phyloP scores from a whole-genome alignment of 2,113 vertebrate species.

The Carassius carassius region DNA sequence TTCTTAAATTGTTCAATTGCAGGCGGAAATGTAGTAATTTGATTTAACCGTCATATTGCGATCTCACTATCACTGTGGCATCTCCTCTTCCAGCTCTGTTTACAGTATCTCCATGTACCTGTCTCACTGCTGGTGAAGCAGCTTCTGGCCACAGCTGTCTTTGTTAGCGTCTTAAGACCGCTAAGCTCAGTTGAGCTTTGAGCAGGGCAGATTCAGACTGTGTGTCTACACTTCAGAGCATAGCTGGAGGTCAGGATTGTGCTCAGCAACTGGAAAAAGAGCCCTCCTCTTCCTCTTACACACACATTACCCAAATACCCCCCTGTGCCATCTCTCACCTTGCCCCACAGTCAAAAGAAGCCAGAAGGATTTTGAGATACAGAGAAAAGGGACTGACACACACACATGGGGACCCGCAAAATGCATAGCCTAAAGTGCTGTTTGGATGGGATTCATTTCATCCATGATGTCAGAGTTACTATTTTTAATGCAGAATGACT shows the following conservation, averaged over 20 bases:
- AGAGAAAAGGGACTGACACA: background rate
- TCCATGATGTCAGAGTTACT: background rate
- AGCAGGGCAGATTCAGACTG: conserved; percentile 24
- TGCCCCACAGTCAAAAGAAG: background rate
- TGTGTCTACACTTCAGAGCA: conserved; percentile 36
- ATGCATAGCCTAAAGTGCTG: background rate
- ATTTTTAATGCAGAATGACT: background rate
- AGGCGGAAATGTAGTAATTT: background rate
- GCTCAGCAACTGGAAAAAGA: conserved; percentile 20
- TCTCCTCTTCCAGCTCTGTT: conserved; percentile 62
- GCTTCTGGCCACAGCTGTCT: conserved; percentile 14
- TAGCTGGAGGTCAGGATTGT: conserved; percentile 47
- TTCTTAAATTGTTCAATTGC: background rate
- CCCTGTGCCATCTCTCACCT: background rate
- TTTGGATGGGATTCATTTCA: conserved; percentile 4
- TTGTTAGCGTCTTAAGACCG: conserved; percentile 21
- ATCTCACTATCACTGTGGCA: background rate
- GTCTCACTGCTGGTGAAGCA: background rate
- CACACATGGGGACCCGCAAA: background rate
- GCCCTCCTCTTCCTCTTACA: conserved; percentile 13
- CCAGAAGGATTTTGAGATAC: conserved; percentile 15
- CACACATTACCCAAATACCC: conserved; percentile 7
- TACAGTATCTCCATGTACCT: conserved; percentile 47
- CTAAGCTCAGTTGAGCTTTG: conserved; percentile 9
- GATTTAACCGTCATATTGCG: background rate